These are phyloP conservation scores for Oncorhynchus tshawytscha DNA, from an alignment of 2,113 vertebrate genomes.

Conservation along the genomic window DNA sequence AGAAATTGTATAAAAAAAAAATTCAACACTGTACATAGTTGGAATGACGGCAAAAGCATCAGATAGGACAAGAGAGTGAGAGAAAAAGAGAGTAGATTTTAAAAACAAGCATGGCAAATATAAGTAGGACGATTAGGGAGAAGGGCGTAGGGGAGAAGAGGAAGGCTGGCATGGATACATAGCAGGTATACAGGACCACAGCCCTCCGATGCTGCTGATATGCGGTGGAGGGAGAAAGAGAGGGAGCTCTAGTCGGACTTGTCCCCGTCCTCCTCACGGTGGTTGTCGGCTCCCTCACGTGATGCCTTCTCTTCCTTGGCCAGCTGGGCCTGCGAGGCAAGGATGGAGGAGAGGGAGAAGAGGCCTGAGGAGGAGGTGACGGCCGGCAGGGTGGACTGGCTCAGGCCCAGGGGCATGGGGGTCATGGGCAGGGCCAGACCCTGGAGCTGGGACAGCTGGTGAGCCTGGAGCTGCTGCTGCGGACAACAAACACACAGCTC, in stretches of 20 bases:
- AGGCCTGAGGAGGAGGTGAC: conserved; percentile 90
- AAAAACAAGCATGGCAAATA: background rate
- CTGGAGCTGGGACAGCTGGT: conserved; percentile 98
- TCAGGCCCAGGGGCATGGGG: conserved; percentile 89
- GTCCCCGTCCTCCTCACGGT: conserved; percentile 91
- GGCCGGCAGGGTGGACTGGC: conserved; percentile 83
- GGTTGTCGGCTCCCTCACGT: conserved; percentile 85
- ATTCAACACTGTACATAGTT: background rate
- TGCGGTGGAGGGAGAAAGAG: background rate
- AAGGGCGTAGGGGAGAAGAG: background rate
- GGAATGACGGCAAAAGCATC: conserved; percentile 13
- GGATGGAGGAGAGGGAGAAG: conserved; percentile 88
- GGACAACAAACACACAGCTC: conserved; percentile 53
- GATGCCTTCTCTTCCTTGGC: conserved; percentile 94
- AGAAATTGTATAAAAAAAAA: background rate
- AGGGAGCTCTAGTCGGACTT: conserved; percentile 85
- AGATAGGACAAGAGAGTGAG: conserved; percentile 19
- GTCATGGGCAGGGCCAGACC: conserved; percentile 94
- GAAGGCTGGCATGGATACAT: background rate
- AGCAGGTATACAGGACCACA: background rate
- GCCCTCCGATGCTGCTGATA: background rate
- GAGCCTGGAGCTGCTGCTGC: conserved; percentile 99
- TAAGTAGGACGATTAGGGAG: background rate
- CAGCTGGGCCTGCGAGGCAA: conserved; percentile 94
- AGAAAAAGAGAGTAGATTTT: conserved; percentile 15